Evolutionary conservation across 2,797 vertebrate genomes (phyloP).

Genomic region (Semotilus atromaculatus): DNA sequence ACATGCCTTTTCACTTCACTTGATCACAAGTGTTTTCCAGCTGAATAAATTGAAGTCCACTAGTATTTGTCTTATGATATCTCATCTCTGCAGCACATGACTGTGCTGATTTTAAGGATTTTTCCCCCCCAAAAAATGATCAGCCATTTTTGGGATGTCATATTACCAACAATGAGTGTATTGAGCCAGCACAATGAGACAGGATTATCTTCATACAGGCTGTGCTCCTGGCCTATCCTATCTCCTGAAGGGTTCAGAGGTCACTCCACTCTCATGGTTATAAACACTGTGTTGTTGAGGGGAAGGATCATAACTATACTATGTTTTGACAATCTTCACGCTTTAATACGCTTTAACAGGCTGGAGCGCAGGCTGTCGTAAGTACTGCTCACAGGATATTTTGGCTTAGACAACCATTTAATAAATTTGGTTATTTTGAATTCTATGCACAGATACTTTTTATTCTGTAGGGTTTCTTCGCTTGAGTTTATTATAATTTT

Average conservation of each 20-base stretch:
- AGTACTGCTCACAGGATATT: constrained; percentile 59
- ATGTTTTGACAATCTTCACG: constrained; percentile 50
- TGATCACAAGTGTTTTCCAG: not conserved
- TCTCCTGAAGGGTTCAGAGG: constrained; percentile 79
- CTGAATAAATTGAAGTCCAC: not conserved
- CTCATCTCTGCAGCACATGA: constrained; percentile 48
- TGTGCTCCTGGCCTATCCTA: constrained; percentile 64
- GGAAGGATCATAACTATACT: constrained; percentile 65
- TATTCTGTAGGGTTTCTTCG: not conserved
- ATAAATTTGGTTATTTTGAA: not conserved
- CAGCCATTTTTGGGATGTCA: constrained; percentile 55
- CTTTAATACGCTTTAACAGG: constrained; percentile 40
- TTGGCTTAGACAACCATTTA: not conserved
- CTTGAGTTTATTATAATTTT: not conserved
- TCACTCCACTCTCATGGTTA: constrained; percentile 76
- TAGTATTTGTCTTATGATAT: constrained; percentile 53
- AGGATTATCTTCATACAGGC: constrained; percentile 66
- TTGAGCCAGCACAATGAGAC: constrained; percentile 68
- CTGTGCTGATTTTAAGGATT: constrained; percentile 5
- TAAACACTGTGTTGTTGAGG: constrained; percentile 71
- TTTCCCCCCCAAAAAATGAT: constrained; percentile 9
- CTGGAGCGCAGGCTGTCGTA: constrained; percentile 64
- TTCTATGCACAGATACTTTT: not conserved
- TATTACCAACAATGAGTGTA: constrained; percentile 66
- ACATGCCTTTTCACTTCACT: not conserved